These are phyloP conservation scores for Catamblyrhynchus diadema DNA, from an alignment of 2,797 vertebrate species.

Conservation along the genomic window DNA sequence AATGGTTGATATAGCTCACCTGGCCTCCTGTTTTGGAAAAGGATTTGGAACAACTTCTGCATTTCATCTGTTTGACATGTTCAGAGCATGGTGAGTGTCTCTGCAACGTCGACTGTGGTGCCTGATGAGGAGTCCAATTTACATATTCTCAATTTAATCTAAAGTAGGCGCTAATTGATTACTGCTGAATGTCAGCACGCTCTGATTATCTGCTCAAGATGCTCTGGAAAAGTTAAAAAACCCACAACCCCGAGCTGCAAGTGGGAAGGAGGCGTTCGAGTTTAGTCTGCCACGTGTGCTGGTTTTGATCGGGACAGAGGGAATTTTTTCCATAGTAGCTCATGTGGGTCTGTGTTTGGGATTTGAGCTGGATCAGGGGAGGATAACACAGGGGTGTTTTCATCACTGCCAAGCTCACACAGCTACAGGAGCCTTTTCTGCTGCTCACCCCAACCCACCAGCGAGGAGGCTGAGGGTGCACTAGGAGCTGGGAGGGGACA, in stretches of 20 bases:
- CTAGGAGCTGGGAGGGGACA: background rate
- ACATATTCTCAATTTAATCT: conserved; percentile 86
- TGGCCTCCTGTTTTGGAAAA: background rate
- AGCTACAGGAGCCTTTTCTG: background rate
- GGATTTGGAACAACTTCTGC: conserved; percentile 66
- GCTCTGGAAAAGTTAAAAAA: conserved; percentile 55
- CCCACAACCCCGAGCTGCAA: conserved; percentile 41
- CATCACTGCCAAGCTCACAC: background rate
- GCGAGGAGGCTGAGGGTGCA: background rate
- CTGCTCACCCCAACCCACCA: background rate
- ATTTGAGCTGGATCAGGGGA: background rate
- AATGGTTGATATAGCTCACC: background rate
- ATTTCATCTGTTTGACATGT: conserved; percentile 69
- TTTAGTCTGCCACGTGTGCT: background rate
- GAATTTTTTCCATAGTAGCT: background rate
- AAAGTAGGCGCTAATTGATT: conserved; percentile 86
- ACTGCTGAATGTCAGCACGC: conserved; percentile 80
- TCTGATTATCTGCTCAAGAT: conserved; percentile 83
- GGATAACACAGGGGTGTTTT: background rate
- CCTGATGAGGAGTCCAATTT: conserved; percentile 81
- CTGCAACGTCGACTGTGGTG: conserved; percentile 76
- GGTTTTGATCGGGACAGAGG: background rate
- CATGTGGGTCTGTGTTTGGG: background rate
- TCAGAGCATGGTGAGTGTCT: conserved; percentile 65
- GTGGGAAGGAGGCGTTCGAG: background rate